These are phyloP conservation scores for Bombyx huttoni DNA, from an alignment of 2,888 invertebrate species.

Conservation along the genomic window DNA sequence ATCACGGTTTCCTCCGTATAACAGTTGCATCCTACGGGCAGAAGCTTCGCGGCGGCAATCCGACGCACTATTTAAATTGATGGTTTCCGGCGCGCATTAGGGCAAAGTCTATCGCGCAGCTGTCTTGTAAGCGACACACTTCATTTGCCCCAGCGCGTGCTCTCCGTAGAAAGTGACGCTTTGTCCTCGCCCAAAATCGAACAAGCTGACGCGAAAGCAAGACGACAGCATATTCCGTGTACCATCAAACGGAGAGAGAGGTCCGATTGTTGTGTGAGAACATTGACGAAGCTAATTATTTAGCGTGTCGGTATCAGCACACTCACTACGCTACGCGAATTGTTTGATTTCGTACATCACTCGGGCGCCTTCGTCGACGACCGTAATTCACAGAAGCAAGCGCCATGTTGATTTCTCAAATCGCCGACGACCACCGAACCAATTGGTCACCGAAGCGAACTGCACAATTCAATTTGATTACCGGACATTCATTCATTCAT, in stretches of 20 bases:
- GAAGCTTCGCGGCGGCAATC: slow-evolving; percentile 60
- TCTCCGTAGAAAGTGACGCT: slow-evolving; percentile 62
- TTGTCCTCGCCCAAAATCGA: slow-evolving; percentile 58
- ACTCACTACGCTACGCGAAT: slow-evolving; percentile 22
- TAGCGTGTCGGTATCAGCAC: slow-evolving; percentile 28
- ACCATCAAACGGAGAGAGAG: slow-evolving; percentile 20
- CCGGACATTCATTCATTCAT: slow-evolving; percentile 38
- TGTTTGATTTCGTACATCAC: slow-evolving; percentile 33
- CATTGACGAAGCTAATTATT: slow-evolving; percentile 19
- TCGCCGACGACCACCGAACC: slow-evolving; percentile 12
- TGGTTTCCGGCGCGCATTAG: slow-evolving; percentile 67
- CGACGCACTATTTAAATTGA: slow-evolving; percentile 67
- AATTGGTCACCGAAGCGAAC: slow-evolving; percentile 26
- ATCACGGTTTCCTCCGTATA: slow-evolving; percentile 63
- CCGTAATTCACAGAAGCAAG: slow-evolving; percentile 11
- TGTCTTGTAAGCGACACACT: slow-evolving; percentile 66
- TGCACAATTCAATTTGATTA: slow-evolving; percentile 44
- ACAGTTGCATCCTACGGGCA: slow-evolving; percentile 62
- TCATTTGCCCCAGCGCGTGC: slow-evolving; percentile 64
- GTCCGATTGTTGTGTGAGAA: slow-evolving; percentile 16
- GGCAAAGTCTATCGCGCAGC: slow-evolving; percentile 56
- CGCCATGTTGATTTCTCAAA: slow-evolving; percentile 15
- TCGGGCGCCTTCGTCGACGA: slow-evolving; percentile 17
- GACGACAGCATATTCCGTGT: slow-evolving; percentile 14
- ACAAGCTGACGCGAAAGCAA: slow-evolving; percentile 32